Percentiles rank a stretch among this genome's conserved stretches.
Evolutionary conservation across 2,888 invertebrate genomes (phyloP).

Genomic region (Paralinhomoeus sp.): DNA sequence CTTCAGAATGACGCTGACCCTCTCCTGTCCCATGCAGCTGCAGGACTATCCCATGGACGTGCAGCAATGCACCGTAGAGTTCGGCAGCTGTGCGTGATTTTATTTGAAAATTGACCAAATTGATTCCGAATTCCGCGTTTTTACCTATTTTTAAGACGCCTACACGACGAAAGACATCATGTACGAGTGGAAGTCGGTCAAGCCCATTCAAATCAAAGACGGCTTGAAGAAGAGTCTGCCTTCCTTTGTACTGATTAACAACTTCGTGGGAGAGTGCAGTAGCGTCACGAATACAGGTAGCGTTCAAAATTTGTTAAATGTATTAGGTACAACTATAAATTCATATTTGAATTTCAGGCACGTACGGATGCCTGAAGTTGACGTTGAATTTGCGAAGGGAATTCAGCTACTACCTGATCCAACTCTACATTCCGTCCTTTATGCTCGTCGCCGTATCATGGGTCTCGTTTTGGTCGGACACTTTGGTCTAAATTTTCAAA

Average conservation of each 20-base stretch:
- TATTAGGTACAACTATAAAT: not conserved
- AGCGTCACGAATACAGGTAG: conserved; percentile 77
- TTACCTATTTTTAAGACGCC: conserved; percentile 43
- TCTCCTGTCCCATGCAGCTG: conserved; percentile 85
- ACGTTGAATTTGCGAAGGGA: conserved; percentile 83
- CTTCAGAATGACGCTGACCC: conserved; percentile 66
- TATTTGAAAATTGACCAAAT: not conserved
- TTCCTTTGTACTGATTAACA: conserved; percentile 71
- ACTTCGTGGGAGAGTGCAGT: conserved; percentile 75
- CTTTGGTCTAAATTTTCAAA: too few species aligned
- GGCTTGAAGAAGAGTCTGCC: conserved; percentile 40
- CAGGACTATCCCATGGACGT: conserved; percentile 80
- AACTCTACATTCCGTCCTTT: conserved; percentile 88
- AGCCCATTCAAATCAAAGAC: conserved; percentile 66
- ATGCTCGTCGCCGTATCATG: conserved; percentile 45
- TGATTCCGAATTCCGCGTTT: not conserved
- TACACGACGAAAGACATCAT: conserved; percentile 85
- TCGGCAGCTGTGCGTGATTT: conserved; percentile 73
- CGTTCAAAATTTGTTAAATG: not conserved
- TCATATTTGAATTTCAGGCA: not conserved
- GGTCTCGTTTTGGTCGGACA: conserved; percentile 42
- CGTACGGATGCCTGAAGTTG: conserved; percentile 81
- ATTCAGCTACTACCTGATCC: conserved; percentile 93
- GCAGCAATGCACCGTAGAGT: conserved; percentile 69
- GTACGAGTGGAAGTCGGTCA: conserved; percentile 52